Base-by-base conservation (phyloP, 1,140 invertebrate genomes). In the Diabrotica undecimpunctata region DNA sequence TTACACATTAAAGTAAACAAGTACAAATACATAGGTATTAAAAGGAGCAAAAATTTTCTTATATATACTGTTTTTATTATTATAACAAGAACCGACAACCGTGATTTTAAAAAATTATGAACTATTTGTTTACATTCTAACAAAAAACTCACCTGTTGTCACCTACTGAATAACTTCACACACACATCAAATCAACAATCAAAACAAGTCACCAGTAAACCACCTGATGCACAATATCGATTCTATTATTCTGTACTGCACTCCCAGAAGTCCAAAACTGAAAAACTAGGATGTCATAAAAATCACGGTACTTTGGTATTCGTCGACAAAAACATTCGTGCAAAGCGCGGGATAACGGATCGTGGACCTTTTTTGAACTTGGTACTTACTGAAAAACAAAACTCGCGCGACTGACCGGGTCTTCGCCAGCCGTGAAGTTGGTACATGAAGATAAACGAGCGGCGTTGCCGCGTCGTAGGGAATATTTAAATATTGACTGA, bases 351-450 rank as follows among this genome's bases (percentile, higher is more conserved):
- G 35, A 8, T 54, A 62, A 62, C 61, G 51, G 61, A 41, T 25
- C n/a, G 35, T 13, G 52, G 25, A 54, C 61, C 51, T 62, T 62
- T 62, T 62, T 62, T 52, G 53, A 62, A 62, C 12, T 62, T 62
- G 36, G 61, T 52, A 52, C 51, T 12, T 54, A 9, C 53, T 12
- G 41, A 46, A 62, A 62, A 62, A 54, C 61, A 54, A 62, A 60
- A 60, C 58, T 37, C 61, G 52, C 53, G 61, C 61, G 61, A 62
- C 61, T 62, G 61, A 54, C 52, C 61, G 36, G 53, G 52, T 62
- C 61, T 61, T 12, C 5, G 25, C 39, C 51, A 36, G 35, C 51
- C 35, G 35, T 54, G 59, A 46, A 61, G 41, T 62, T 54, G 9
- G 61, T 62, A 54, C 54, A 62, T 51, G 61, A 54, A 62, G 61